Conservation (phyloP, 2,797 vertebrate genomes). For the Pogonophryne albipinna region DNA sequence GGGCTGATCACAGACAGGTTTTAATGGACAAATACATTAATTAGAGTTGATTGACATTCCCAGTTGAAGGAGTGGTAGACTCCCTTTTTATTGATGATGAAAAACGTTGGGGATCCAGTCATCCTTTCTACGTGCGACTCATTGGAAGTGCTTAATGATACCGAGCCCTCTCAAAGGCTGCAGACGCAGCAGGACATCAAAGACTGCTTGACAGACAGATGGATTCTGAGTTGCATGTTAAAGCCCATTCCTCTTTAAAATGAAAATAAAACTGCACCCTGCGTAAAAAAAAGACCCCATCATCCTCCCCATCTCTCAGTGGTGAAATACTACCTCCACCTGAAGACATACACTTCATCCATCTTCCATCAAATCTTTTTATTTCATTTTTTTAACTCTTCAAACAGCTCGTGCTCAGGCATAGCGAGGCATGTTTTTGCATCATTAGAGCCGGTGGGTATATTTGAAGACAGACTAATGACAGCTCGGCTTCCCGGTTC, state of each 20-base stretch:
- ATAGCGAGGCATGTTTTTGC: constrained; percentile 75
- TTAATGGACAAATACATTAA: constrained; percentile 68
- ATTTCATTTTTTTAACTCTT: constrained; percentile 61
- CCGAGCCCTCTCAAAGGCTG: constrained; percentile 72
- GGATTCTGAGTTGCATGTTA: constrained; percentile 74
- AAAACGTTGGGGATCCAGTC: constrained; percentile 70
- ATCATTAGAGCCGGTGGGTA: constrained; percentile 81
- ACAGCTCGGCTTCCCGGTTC: constrained; percentile 75
- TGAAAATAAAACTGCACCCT: constrained; percentile 54
- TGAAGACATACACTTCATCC: constrained; percentile 63
- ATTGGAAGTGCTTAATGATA: constrained; percentile 78
- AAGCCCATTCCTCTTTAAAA: constrained; percentile 69
- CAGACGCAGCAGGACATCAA: constrained; percentile 79
- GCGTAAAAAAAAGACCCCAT: constrained; percentile 28
- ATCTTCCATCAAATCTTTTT: constrained; percentile 68
- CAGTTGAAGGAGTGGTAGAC: constrained; percentile 49
- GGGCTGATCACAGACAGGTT: constrained; percentile 51
- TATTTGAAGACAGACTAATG: constrained; percentile 78
- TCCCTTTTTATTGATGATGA: constrained; percentile 72
- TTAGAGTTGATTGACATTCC: constrained; percentile 58
- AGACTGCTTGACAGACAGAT: constrained; percentile 77
- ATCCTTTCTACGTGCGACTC: constrained; percentile 71
- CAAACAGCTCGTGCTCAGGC: constrained; percentile 71
- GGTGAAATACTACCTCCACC: constrained; percentile 63
- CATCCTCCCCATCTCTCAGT: constrained; percentile 31